phyloP scores from a whole-genome alignment of 2,888 invertebrate genomes.

The Sialis lutaria region DNA sequence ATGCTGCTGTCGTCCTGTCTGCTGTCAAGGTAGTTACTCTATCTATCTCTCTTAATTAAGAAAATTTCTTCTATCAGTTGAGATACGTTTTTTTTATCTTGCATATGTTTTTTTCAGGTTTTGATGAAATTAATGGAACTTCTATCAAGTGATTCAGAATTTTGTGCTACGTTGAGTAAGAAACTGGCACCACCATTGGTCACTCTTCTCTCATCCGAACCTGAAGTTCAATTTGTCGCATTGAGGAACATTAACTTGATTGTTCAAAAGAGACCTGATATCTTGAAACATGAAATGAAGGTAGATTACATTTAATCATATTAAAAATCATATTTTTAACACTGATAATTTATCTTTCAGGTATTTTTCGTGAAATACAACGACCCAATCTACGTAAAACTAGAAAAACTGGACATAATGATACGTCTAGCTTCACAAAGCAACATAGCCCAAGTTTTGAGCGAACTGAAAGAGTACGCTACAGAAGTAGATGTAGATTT shows the following conservation, averaged over 20 bases:
- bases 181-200: conserved; percentile 98
- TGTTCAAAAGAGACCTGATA: conserved; percentile 96
- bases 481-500: conserved; percentile 99
- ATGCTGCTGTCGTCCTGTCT: conserved; percentile 95
- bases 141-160: conserved; percentile 83
- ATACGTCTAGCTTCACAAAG: conserved; percentile 94
- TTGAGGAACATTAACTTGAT: conserved; percentile 96
- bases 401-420: conserved; percentile 98
- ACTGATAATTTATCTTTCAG: conserved; percentile 17
- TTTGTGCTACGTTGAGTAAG: conserved; percentile 83
- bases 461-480: conserved; percentile 96
- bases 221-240: conserved; percentile 98
- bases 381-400: conserved; percentile 98
- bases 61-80: not conserved
- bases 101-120: conserved; percentile 27
- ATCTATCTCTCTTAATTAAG: not conserved
- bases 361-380: conserved; percentile 99
- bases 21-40: conserved; percentile 68
- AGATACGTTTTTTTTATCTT: conserved; percentile 1
- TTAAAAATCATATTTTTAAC: not conserved
- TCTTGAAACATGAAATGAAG: conserved; percentile 99
- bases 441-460: conserved; percentile 95
- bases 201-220: conserved; percentile 91
- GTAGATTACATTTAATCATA: conserved; percentile 25
- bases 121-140: conserved; percentile 98